Base-by-base conservation (phyloP, 23 tunicate species). In the Oikopleura dioica region DNA sequence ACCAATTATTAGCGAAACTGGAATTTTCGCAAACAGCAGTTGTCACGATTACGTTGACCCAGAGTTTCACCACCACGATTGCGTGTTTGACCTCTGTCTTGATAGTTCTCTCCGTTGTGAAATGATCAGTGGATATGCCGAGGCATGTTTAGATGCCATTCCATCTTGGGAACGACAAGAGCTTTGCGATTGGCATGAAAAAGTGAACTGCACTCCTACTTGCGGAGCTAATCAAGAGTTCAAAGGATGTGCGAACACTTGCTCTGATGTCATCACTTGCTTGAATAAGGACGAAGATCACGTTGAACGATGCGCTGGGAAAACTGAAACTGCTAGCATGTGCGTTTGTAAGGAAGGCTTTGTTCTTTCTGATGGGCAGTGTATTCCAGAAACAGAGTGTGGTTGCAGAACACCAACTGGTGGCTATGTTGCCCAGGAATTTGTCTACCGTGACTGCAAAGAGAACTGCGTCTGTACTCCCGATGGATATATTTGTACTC, bases 71-170 rank as follows among this genome's bases (percentile, higher is more conserved):
- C 0, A 77, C 26, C 37, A 80, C 23, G 63, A 76, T 76, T 80
- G 82, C 1, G 79, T 80, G 16, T 80, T 80, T 38, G 82, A 80
- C 80, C 37, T n/a, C 33, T 80, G 82, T 0, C 68, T 59, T 36
- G 50, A 51, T 5, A 37, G 76, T 23, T 44, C 80, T 76, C 33
- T 77, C 12, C 76, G 69, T n/a, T 78, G 36, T 28, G 24, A 36
- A 36, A 0, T 35, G 35, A 31, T 35, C 12, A 35, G 75, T 34
- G 32, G 21, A n/a, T 68, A 55, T 34, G 81, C 79, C 32, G 37
- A 23, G 0, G 33, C 35, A 26, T 78, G 81, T 68, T 9, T 35
- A 75, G 78, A 33, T 29, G n/a, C 0, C 2, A 24, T 80, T 1
- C n/a, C n/a, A n/a, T n/a, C n/a, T n/a, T n/a, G n/a, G n/a, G n/a